Percentiles rank a stretch among this genome's conserved stretches.
These are phyloP conservation scores for Eulemur albifrons DNA, from an alignment of 2,797 vertebrate species.

Conservation along the genomic window DNA sequence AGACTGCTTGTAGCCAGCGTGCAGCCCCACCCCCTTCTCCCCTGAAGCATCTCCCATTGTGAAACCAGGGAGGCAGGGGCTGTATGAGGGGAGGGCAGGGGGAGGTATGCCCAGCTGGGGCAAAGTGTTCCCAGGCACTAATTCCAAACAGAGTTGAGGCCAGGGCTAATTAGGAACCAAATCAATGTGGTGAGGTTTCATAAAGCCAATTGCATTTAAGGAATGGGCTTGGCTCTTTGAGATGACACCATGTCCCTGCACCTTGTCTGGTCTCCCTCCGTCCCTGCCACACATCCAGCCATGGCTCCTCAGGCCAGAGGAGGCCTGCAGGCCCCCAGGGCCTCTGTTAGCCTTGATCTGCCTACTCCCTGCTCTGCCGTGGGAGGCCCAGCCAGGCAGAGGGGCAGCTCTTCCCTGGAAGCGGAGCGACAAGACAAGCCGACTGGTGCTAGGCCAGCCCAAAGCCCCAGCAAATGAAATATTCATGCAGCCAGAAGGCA, in stretches of 20 bases:
- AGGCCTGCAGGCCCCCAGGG: neutral
- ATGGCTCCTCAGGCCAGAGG: neutral
- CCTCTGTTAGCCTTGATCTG: neutral
- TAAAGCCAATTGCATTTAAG: neutral
- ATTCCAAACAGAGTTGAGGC: neutral
- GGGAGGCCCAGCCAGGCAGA: neutral
- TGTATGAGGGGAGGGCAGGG: neutral
- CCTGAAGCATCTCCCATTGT: neutral
- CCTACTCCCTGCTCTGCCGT: neutral
- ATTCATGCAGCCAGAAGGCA: slow-evolving; percentile 71
- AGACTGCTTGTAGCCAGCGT: neutral
- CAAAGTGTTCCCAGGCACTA: neutral
- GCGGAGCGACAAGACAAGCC: neutral
- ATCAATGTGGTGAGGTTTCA: neutral
- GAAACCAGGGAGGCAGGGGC: neutral
- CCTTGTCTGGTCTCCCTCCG: neutral
- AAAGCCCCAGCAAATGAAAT: slow-evolving; percentile 66
- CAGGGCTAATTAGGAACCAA: neutral
- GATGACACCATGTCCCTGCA: neutral
- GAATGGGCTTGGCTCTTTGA: neutral
- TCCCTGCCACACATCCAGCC: neutral
- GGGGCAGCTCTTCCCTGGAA: neutral
- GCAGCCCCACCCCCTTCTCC: neutral
- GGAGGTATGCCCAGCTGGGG: neutral
- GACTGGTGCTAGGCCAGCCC: neutral